Base-by-base conservation (phyloP, 2,888 invertebrate genomes). In the Ceratothoa steindachneri region DNA sequence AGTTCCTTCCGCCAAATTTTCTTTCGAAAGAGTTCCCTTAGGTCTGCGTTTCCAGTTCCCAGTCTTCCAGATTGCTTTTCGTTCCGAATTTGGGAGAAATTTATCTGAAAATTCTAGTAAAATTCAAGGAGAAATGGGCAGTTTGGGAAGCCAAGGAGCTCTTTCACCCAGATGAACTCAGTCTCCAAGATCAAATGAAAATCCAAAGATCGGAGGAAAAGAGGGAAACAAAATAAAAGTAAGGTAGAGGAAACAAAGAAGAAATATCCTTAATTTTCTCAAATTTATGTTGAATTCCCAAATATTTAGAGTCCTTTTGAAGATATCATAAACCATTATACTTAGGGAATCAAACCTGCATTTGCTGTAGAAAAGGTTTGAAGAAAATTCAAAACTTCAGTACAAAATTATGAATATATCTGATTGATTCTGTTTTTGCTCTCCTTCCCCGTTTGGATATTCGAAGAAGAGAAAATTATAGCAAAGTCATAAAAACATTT, bases 31-130 rank as follows among this genome's bases (percentile, higher is more conserved):
- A 55, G 55, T 55, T 55, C 55, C 55, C 55, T 19, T 22, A 12
- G 55, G 55, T 55, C 55, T 55, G 55, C 7, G 55, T 55, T 55
- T 55, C 55, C 55, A 55, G 55, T 55, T 55, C 19, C 55, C 55
- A 55, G 55, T 22, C 55, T 55, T 55, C 55, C 55, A 55, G 55
- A 55, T 55, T 55, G 55, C 55, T 55, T 55, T 55, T 55, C 55
- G 55, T 55, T 55, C 55, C 55, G 55, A 55, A 22, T 55, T 55
- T 55, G 7, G 55, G 55, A 5, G 55, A 55, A 55, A 55, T 55
- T 55, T 55, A 55, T 55, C 55, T 55, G 55, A 22, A 55, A 55
- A 15, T 55, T 55, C 55, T 12, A 55, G 55, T 55, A 55, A 55
- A 55, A 55, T 55, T 55, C 55, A 55, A 15, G 55, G 55, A 55